Evolutionary conservation across 1,140 invertebrate genomes (phyloP).

Genomic region (Acromyrmex echinatior): DNA sequence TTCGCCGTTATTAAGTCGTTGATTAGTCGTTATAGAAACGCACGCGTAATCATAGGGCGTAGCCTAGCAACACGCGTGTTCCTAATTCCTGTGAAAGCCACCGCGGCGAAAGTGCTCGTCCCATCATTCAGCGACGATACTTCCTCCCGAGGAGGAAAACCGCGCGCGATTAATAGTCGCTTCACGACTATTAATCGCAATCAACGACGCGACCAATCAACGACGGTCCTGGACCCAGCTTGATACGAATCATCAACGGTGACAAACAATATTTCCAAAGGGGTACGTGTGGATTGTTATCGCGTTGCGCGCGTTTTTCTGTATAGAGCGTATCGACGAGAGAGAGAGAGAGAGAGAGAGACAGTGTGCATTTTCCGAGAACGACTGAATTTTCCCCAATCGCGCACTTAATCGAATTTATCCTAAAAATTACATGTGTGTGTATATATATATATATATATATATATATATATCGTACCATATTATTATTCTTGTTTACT

Average conservation of each 20-base stretch:
- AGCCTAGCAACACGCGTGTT: constrained; percentile 63
- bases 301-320: background rate
- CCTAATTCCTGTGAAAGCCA: constrained; percentile 50
- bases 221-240: background rate
- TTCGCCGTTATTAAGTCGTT: constrained; percentile 44
- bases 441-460: constrained; percentile 18
- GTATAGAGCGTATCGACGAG: constrained; percentile 10
- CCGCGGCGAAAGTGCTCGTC: background rate
- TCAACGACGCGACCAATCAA: background rate
- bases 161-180: background rate
- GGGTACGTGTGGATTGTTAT: background rate
- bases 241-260: background rate
- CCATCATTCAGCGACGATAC: background rate
- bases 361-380: background rate
- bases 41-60: background rate
- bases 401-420: constrained; percentile 18
- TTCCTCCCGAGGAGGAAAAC: background rate
- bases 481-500: constrained; percentile 39
- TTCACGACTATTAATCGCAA: background rate
- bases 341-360: constrained; percentile 25
- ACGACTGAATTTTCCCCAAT: background rate
- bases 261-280: background rate
- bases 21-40: constrained; percentile 65
- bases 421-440: constrained; percentile 5
- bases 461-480: background rate